Evolutionary conservation across 2,888 invertebrate genomes (phyloP), one percentile per base, ranked within the genome.

Genomic region (Coelinius sp.): DNA sequence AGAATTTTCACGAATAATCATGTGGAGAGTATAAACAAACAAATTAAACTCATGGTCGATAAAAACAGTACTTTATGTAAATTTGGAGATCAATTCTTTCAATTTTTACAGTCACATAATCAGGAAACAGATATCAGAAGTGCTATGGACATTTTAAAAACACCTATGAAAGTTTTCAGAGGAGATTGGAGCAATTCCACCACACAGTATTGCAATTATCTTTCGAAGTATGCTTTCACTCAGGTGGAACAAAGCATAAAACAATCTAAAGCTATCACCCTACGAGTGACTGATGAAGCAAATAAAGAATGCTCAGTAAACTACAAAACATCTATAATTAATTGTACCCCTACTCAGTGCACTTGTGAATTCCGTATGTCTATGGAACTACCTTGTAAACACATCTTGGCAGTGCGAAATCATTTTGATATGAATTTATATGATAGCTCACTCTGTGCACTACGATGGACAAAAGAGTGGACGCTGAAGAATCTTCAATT

Each of bases 1-100:
- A 71, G 72, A 12, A 69, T 70, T 20, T 73, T 56, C 8, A 74
- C 76, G 1, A 71, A 76, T 67, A 76, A 76, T 59, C 56, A 70
- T 12, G 2, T 76, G 2, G 67, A 73, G 5, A 41, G 56, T 63
- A 5, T 20, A 46, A 5, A 77, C 56, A 41, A 12, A 4, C 73
- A 68, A 38, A 25, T 76, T 4, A 73, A 76, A 68, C 41, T 49
- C 14, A 65, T 75, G 3, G 53, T 76, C 8, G 20, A 20, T 5
- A 67, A 59, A 22, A 52, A 68, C 38, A 71, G 59, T 24, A 68
- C 68, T 5, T 10, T 76, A 31, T 46, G 46, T 17, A 56, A 67
- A 5, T 73, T 75, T 72, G 35, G 53, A 0, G 41, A 65, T 8
- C 14, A 8, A 35, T 76, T 73, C 52, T 76, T 76, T 20, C 62